Percentiles rank a stretch among this genome's conserved stretches.
Conservation (phyloP, 2,797 vertebrate genomes). For the Tokudaia tokunoshimensis region DNA sequence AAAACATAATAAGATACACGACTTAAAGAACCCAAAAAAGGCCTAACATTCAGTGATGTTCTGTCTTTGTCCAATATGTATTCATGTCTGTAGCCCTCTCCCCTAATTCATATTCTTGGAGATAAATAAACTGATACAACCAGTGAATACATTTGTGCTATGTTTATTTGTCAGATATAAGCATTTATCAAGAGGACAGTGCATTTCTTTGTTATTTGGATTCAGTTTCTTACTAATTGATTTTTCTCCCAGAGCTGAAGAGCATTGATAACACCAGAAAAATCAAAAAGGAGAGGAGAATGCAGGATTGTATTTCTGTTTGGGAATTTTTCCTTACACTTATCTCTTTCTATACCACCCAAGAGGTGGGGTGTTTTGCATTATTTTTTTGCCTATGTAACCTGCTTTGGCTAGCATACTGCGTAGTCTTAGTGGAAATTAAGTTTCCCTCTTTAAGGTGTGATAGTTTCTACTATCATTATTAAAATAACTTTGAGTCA, state of each 20-base stretch:
- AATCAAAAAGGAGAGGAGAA: not conserved
- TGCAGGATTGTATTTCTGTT: not conserved
- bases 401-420: not conserved
- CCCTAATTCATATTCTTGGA: not conserved
- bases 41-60: not conserved
- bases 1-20: conserved; percentile 47
- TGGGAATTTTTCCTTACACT: conserved; percentile 49
- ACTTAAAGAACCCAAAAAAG: not conserved
- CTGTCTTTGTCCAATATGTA: not conserved
- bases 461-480: conserved; percentile 1
- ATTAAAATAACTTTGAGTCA: not conserved
- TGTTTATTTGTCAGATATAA: conserved; percentile 9
- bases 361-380: not conserved
- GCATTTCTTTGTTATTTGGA: not conserved
- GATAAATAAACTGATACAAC: not conserved
- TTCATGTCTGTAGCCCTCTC: not conserved
- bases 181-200: not conserved
- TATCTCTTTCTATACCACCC: not conserved
- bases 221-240: conserved; percentile 43
- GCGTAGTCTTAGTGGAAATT: not conserved
- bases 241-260: not conserved
- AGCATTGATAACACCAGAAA: not conserved
- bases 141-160: not conserved
- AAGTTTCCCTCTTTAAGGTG: not conserved
- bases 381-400: not conserved